Evolutionary conservation across 2,888 invertebrate genomes (phyloP), one percentile per base, ranked within the genome.

Genomic region (Phlogophora meticulosa): DNA sequence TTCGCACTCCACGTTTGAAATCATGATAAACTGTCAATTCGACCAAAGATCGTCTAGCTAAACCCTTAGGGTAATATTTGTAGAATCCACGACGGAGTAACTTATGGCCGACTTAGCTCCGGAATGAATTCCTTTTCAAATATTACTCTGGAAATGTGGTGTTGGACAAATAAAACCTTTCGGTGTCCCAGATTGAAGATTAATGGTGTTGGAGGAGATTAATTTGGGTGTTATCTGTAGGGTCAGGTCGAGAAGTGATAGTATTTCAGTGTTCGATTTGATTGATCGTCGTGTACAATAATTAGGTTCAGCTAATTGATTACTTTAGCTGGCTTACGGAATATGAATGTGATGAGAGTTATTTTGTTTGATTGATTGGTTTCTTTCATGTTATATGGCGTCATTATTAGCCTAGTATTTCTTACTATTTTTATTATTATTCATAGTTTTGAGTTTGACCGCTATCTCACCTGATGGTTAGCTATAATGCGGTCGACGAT

Each of bases 111-210:
- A 78, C 77, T 82, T 84, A 80, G 83, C 75, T 76, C 46, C 69
- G 60, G 75, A 83, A 83, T 83, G 83, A 84, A 83, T 80, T 82
- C 82, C 82, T 80, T 78, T 80, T 78, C 78, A 76, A 78, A 82
- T 75, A 76, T 78, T 75, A 75, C 82, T 72, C 55, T 63, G 63
- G 76, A 61, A 78, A 78, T 82, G 78, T 82, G 83, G 76, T 71
- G 76, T 78, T 81, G 70, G 83, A 82, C 81, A 81, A 81, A 81
- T 81, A 81, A 82, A 81, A 82, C 82, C 81, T 80, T 82, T 74
- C 56, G 65, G 63, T 80, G 80, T 82, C 78, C 66, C 74, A 48
- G 61, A 62, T 73, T 55, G 58, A 49, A 81, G 82, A 81, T 81
- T 81, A 82, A 81, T 82, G 82, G 72, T 77, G 59, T 57, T 67